Percentiles rank a stretch among this genome's conserved stretches.
Evolutionary conservation across 2,113 vertebrate genomes (phyloP).

Genomic region (Dipodomys ordii): DNA sequence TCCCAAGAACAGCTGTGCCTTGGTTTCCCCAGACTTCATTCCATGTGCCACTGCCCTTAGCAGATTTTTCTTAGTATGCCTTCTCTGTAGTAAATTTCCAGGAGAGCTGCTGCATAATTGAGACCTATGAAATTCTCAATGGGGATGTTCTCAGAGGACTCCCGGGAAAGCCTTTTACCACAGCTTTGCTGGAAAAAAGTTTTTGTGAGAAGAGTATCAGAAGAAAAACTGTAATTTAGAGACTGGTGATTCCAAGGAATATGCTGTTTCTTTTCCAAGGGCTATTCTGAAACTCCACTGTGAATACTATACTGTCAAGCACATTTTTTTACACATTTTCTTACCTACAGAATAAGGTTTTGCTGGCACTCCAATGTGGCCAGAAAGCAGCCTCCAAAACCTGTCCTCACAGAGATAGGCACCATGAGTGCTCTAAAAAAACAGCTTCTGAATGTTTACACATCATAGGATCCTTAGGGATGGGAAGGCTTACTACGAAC

Average conservation of each 20-base stretch:
- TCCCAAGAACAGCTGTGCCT: neutral
- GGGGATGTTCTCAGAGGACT: neutral
- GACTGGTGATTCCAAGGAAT: neutral
- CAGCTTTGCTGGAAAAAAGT: neutral
- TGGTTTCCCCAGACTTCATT: neutral
- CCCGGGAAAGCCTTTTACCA: neutral
- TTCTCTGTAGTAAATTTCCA: neutral
- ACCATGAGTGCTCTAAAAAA: neutral
- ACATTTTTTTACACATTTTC: neutral
- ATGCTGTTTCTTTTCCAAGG: neutral
- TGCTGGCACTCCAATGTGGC: neutral
- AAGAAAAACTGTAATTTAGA: neutral
- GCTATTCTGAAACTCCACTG: neutral
- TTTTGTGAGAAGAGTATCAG: neutral
- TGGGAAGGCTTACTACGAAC: neutral
- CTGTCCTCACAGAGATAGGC: neutral
- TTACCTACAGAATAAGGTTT: slow-evolving; percentile 40
- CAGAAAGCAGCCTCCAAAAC: slow-evolving; percentile 15
- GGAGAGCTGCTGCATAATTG: neutral
- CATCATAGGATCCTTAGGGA: neutral
- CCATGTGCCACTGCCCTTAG: neutral
- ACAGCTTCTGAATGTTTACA: neutral
- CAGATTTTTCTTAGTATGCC: neutral
- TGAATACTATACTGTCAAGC: neutral
- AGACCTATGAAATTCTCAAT: neutral